Evolutionary conservation across 2,797 vertebrate genomes (phyloP).

Genomic region (Crenuchus spilurus): DNA sequence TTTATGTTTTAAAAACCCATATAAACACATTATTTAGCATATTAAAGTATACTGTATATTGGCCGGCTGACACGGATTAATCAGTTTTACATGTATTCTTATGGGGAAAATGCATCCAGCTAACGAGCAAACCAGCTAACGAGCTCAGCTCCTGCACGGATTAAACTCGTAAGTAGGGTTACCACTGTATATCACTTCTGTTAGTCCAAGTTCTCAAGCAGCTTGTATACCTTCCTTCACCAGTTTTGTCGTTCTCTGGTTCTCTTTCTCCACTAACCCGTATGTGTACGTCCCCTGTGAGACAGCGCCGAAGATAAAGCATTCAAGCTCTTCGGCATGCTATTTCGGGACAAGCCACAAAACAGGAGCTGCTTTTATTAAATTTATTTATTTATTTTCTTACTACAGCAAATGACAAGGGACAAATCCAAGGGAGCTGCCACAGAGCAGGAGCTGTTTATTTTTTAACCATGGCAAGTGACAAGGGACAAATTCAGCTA

Average conservation of each 20-base stretch:
- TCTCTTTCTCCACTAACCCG: slow-evolving; percentile 1
- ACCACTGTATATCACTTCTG: too few relatives aligned
- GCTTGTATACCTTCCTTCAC: too few relatives aligned
- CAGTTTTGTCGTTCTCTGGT: neutral
- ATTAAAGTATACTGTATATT: too few relatives aligned
- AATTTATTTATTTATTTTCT: neutral
- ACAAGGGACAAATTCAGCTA: slow-evolving; percentile 47
- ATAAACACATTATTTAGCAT: too few relatives aligned
- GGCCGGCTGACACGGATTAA: too few relatives aligned
- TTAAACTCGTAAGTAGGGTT: too few relatives aligned
- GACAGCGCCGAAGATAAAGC: slow-evolving; percentile 33
- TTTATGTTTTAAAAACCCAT: too few relatives aligned
- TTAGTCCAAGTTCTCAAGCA: too few relatives aligned
- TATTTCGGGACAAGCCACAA: slow-evolving; percentile 49
- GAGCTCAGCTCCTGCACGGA: too few relatives aligned
- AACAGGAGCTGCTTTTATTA: neutral
- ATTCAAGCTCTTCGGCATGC: slow-evolving; percentile 28
- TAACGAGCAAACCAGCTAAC: too few relatives aligned
- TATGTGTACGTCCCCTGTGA: neutral
- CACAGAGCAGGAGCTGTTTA: neutral
- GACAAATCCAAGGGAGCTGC: neutral
- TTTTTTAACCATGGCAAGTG: slow-evolving; percentile 39
- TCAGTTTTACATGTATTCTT: too few relatives aligned
- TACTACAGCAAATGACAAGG: neutral
- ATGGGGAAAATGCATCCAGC: too few relatives aligned